Evolutionary conservation across 2,113 vertebrate genomes (phyloP).

Genomic region (Gracilinanus agilis): DNA sequence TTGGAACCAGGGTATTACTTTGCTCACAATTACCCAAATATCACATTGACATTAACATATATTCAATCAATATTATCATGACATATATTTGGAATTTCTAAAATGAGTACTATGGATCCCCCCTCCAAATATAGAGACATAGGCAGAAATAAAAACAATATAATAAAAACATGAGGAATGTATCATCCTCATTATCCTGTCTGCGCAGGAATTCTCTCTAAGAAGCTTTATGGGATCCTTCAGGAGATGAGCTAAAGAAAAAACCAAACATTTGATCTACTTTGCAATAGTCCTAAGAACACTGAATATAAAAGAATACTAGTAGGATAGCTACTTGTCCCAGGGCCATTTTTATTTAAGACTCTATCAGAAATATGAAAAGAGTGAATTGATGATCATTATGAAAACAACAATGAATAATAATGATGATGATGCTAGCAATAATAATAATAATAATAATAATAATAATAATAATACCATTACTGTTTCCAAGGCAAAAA

Average conservation of each 20-base stretch:
- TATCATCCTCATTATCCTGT: not conserved
- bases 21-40: not conserved
- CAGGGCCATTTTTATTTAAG: not conserved
- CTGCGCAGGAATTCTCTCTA: not conserved
- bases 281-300: not conserved
- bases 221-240: not conserved
- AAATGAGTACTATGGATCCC: not conserved
- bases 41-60: not conserved
- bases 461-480: not conserved
- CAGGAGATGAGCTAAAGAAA: not conserved
- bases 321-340: not conserved
- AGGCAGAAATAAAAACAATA: not conserved
- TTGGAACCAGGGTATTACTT: not conserved
- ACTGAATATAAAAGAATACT: not conserved
- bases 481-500: not conserved
- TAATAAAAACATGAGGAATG: not conserved
- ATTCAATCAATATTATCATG: not conserved
- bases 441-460: not conserved
- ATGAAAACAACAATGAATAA: not conserved
- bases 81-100: not conserved
- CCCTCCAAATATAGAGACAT: not conserved
- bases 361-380: not conserved
- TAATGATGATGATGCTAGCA: not conserved
- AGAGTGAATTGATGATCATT: not conserved
- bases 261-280: not conserved